Base-by-base conservation (phyloP, 2,888 invertebrate species). In the Lasioglossum lativentre region DNA sequence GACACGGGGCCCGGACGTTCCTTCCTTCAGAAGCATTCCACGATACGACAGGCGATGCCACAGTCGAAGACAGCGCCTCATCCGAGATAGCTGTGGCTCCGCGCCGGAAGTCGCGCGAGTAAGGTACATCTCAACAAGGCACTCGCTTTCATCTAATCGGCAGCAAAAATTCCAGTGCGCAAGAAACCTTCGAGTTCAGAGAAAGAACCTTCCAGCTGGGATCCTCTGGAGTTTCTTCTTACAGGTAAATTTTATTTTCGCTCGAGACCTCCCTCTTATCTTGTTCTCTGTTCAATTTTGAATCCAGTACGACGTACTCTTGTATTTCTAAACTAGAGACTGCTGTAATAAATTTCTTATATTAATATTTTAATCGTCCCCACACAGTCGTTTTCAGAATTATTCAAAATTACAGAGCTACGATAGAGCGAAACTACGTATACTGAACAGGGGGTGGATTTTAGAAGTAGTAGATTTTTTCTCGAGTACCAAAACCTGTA, bases 21-120 rank as follows among this genome's bases (percentile, higher is more conserved):
- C 93, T 94, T 94, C 93, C 94, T 93, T 91, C 91, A 89, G 90
- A 92, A 93, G 93, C 94, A 94, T 94, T 94, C 94, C 94, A 92
- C 93, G 89, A 91, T 91, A 92, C 94, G 91, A 91, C 91, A 89
- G 91, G 88, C 86, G 90, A 90, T 91, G 91, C 89, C 30, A 34
- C 94, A 93, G 93, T 93, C 92, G 93, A 91, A 92, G 92, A 86
- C 91, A 87, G 90, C 88, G 89, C 91, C 93, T 92, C 93, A 91
- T 92, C 88, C 88, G 91, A 59, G 59, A 59, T 59, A 27, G 59
- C 59, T 27, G 59, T 27, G 52, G 52, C 59, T 59, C 59, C 59
- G 59, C 40, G 68, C 38, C 38, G 38, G 38, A 70, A 70, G 38
- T 70, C 68, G 40, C 23, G 40, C 30, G 66, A 34, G 27, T 1